Evolutionary conservation across 1,140 invertebrate species (phyloP).

Genomic region (Drosophila nigrodunni): DNA sequence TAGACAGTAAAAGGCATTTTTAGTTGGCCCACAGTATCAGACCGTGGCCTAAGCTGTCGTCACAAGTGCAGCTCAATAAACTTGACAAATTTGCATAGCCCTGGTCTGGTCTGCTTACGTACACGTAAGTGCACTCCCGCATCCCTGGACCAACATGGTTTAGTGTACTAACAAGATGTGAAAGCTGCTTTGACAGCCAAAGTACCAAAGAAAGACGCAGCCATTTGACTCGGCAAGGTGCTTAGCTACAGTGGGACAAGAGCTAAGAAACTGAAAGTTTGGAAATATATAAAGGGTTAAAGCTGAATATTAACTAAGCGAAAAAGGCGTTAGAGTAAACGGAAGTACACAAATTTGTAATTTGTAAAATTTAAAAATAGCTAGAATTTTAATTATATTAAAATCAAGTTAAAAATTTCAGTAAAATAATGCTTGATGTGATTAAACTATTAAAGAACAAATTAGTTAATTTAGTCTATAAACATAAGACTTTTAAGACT

Average conservation of each 20-base stretch:
- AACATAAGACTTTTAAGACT: too few relatives aligned
- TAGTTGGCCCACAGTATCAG: conserved; percentile 8
- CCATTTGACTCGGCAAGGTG: background rate
- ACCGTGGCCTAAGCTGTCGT: conserved; percentile 17
- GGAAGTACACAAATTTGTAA: too few relatives aligned
- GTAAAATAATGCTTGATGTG: too few relatives aligned
- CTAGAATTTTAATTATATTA: too few relatives aligned
- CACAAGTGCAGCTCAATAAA: conserved; percentile 60
- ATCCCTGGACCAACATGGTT: background rate
- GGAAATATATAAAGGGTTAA: too few relatives aligned
- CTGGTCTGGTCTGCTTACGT: conserved; percentile 11
- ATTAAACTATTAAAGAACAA: too few relatives aligned
- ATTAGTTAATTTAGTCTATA: too few relatives aligned
- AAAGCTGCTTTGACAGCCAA: conserved; percentile 35
- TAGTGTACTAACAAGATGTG: conserved; percentile 29
- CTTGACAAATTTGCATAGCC: conserved; percentile 68
- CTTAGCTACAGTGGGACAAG: conserved; percentile 15
- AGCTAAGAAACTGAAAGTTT: background rate
- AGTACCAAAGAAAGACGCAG: conserved; percentile 18
- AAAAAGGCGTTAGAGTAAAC: too few relatives aligned
- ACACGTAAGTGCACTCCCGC: conserved; percentile 6
- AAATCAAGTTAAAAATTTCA: too few relatives aligned
- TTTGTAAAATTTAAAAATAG: too few relatives aligned
- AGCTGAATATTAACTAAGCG: too few relatives aligned
- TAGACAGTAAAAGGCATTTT: conserved; percentile 51